Evolutionary conservation across 1,140 invertebrate species (phyloP).

Genomic region (Mercenaria mercenaria): DNA sequence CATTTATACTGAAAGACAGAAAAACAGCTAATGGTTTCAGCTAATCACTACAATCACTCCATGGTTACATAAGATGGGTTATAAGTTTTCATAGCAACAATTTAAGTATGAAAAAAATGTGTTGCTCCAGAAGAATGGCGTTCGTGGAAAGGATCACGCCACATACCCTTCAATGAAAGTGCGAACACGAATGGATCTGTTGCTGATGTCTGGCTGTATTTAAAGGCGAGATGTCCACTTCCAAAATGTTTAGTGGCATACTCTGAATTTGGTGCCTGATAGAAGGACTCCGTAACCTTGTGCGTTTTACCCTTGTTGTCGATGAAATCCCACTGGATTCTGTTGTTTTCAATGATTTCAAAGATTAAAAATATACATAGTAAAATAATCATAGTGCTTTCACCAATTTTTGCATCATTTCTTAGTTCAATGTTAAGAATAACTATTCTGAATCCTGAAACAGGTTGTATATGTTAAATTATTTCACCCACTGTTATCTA

Average conservation of each 20-base stretch:
- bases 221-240: constrained; percentile 5
- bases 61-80: not conserved
- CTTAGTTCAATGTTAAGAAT: no score
- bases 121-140: not conserved
- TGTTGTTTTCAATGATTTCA: no score
- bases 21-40: not conserved
- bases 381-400: not conserved
- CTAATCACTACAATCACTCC: constrained; percentile 25
- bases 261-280: not conserved
- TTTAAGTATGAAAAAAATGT: not conserved
- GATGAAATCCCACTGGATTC: constrained; percentile 19
- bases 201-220: not conserved
- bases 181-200: not conserved
- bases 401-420: not conserved
- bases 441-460: no score
- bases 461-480: no score
- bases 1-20: not conserved
- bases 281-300: not conserved
- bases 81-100: constrained; percentile 47
- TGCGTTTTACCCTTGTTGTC: not conserved
- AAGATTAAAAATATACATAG: not conserved
- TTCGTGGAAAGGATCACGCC: not conserved
- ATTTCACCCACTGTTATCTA: no score
- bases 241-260: constrained; percentile 26
- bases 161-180: not conserved